A percentile compares a stretch with the other conserved stretches of the same genome.
These are phyloP conservation scores for Cheumatopsyche charites DNA, from an alignment of 1,140 invertebrate genomes.

Conservation along the genomic window DNA sequence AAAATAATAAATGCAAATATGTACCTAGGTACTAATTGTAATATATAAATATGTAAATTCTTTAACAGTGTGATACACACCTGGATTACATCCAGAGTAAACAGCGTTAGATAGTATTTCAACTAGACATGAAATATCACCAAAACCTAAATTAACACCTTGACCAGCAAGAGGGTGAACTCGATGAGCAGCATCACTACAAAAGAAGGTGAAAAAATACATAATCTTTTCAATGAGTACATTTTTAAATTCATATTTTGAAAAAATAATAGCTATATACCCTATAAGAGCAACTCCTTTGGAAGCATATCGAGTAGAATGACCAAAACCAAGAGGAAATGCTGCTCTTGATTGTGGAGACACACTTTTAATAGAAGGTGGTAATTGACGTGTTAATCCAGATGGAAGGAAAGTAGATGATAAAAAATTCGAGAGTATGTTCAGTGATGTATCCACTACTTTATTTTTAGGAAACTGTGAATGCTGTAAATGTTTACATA, in stretches of 20 bases:
- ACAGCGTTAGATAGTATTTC: conserved; percentile 72
- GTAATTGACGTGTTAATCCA: conserved; percentile 68
- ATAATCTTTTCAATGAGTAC: too few species aligned
- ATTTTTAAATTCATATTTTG: too few species aligned
- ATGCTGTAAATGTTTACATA: conserved; percentile 64
- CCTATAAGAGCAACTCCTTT: conserved; percentile 81
- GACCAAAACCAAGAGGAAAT: conserved; percentile 92
- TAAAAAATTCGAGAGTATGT: conserved; percentile 60
- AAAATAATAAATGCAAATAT: conserved; percentile 40
- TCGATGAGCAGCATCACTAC: conserved; percentile 93
- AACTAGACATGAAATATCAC: conserved; percentile 81
- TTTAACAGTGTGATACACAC: too few species aligned
- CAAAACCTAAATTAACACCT: conserved; percentile 96
- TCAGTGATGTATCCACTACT: conserved; percentile 63
- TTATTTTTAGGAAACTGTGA: conserved; percentile 68
- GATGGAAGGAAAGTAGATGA: conserved; percentile 48
- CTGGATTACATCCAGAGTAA: conserved; percentile 69
- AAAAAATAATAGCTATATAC: conserved; percentile 54
- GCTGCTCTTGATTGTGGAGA: conserved; percentile 73
- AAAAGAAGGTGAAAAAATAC: conserved; percentile 5
- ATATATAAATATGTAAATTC: too few species aligned
- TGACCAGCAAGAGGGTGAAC: conserved; percentile 97
- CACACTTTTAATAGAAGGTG: conserved; percentile 76
- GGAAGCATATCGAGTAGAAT: conserved; percentile 83
- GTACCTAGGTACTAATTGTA: too few species aligned